Evolutionary conservation across 2,888 invertebrate genomes (phyloP).

Genomic region (Chironomus tentans): DNA sequence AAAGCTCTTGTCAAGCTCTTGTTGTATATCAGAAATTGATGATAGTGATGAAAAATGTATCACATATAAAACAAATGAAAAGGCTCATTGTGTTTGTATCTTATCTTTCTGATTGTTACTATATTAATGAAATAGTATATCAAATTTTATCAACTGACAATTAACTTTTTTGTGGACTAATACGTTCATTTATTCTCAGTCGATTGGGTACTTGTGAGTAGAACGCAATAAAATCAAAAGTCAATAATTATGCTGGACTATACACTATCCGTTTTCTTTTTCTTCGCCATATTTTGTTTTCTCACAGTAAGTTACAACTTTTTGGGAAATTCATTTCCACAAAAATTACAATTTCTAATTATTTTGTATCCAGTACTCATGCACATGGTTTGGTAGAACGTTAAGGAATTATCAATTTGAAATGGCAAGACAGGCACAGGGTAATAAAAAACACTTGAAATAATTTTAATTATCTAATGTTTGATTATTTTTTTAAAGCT

Average conservation of each 20-base stretch:
- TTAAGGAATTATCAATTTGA: not conserved
- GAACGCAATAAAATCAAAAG: not conserved
- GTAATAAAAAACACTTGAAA: not conserved
- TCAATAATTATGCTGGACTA: not conserved
- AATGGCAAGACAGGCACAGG: not conserved
- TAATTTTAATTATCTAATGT: not conserved
- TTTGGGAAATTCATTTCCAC: not conserved
- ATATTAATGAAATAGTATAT: too few relatives aligned
- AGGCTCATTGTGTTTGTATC: too few relatives aligned
- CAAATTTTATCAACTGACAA: too few relatives aligned
- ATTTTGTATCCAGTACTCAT: not conserved
- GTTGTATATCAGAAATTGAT: too few relatives aligned
- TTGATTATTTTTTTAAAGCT: not conserved
- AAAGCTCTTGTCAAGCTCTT: too few relatives aligned
- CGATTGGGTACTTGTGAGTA: not conserved
- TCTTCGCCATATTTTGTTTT: constrained; percentile 5
- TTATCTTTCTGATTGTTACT: too few relatives aligned
- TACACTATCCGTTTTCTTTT: not conserved
- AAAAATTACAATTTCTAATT: not conserved
- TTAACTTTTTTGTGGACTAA: too few relatives aligned
- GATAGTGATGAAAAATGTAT: too few relatives aligned
- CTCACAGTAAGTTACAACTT: not conserved
- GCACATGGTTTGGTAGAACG: constrained; percentile 2
- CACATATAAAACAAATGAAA: too few relatives aligned
- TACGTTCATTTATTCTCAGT: too few relatives aligned